Evolutionary conservation across 2,888 invertebrate species (phyloP), one percentile per base, ranked within the genome.

Genomic region (Caenorhabditis virilis): DNA sequence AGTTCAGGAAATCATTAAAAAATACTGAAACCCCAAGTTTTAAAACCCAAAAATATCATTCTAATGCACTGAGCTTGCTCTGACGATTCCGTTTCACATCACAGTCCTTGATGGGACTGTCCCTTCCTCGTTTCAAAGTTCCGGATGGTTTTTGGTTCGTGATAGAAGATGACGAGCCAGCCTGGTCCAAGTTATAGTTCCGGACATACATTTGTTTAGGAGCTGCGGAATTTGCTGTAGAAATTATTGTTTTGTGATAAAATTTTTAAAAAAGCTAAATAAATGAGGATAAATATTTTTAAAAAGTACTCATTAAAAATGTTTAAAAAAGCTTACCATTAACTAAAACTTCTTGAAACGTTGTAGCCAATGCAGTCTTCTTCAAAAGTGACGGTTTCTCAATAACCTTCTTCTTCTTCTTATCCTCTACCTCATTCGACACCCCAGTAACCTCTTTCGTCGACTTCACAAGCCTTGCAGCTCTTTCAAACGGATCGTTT

Each of bases 141-240:
- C n/a, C 25, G 9, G 11, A 23, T 18, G 39, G 35, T 23, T 39
- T 54, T 13, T 30, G 6, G 35, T 11, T 46, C 47, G 45, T 26
- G 36, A 39, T 22, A 42, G 42, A 15, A n/a, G 7, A 15, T 22
- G 16, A 13, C 5, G 36, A 36, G 36, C 23, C 5, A 2, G 46
- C 4, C n/a, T n/a, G n/a, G n/a, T n/a, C n/a, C 2, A 39, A 13
- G 0, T 58, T 41, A 30, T 42, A 46, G 2, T 51, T 64, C 22
- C 48, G 58, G 20, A 64, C 61, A 36, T 65, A 71, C 65, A 71
- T 56, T 43, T 71, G 71, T 39, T 62, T 71, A 2, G 53, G 42
- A 13, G 51, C 57, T 3, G 46, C 43, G 18, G 16, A 27, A 3
- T 30, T 46, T 35, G 45, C 52, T 22, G 35, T n/a, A n/a, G n/a